Conservation (phyloP, 1,140 invertebrate genomes). For the Heliconius congener region DNA sequence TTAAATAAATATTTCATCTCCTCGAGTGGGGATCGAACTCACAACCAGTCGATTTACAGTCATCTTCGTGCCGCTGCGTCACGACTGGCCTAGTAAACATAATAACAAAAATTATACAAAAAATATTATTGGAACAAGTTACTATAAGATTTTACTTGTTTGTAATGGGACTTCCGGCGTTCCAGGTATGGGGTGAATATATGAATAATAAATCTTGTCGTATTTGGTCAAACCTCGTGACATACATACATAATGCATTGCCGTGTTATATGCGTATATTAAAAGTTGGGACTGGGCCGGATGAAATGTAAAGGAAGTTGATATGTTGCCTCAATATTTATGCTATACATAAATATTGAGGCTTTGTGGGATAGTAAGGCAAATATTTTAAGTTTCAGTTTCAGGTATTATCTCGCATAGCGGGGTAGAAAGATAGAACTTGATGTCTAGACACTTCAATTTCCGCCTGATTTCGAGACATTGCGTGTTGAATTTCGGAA, state of each 20-base stretch:
- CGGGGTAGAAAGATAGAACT: too few species aligned
- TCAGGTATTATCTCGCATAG: too few species aligned
- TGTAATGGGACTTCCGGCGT: slow-evolving; percentile 14
- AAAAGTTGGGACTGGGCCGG: background rate
- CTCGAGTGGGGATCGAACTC: too few species aligned
- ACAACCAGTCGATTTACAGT: too few species aligned
- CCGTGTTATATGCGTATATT: background rate
- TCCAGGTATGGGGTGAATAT: slow-evolving; percentile 15
- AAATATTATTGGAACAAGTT: slow-evolving; percentile 6
- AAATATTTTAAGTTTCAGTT: too few species aligned
- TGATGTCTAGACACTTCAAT: too few species aligned
- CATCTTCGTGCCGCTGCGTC: too few species aligned
- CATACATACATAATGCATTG: slow-evolving; percentile 8
- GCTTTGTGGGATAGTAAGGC: background rate
- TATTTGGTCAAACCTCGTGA: slow-evolving; percentile 13
- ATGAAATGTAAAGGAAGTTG: background rate
- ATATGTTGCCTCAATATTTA: background rate
- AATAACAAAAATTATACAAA: background rate
- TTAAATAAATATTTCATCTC: too few species aligned
- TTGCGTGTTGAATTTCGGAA: too few species aligned
- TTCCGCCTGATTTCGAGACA: too few species aligned
- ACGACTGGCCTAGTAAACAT: background rate
- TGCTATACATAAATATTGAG: background rate
- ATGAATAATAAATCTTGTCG: slow-evolving; percentile 20
- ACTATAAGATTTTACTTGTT: slow-evolving; percentile 12